Evolutionary conservation across 1,140 invertebrate species (phyloP), one percentile per base, ranked within the genome.

Genomic region (Daktulosphaira vitifoliae): DNA sequence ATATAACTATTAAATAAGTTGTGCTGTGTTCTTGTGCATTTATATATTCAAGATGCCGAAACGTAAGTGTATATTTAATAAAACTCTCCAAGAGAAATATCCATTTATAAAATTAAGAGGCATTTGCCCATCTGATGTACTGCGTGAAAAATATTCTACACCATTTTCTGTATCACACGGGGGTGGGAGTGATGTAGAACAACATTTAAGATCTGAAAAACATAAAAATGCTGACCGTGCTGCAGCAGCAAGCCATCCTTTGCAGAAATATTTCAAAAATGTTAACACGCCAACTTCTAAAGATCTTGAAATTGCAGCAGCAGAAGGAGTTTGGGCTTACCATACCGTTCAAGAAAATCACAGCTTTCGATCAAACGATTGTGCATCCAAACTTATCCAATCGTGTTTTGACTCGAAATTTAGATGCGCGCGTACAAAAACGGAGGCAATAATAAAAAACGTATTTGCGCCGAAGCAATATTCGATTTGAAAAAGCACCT

Each of bases 281-380:
- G 18, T 20, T 37, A 37, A 54, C 38, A 22, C 7, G 33, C 52
- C 52, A 42, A 54, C 49, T 54, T 37, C 25, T 48, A 18, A 64
- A 29, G 39, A 64, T 33, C 44, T 66, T 42, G 37, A 54, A 48
- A 23, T 22, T 54, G 52, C 53, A 50, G 67, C 66, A 44, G 56
- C 64, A 54, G 69, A 71, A 68, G 70, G 65, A 44, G 51, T 66
- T 29, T 62, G 69, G 9, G 68, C 69, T 20, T 71, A 68, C 49
- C n/a, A n/a, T n/a, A n/a, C n/a, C n/a, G n/a, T n/a, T n/a, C n/a
- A n/a, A n/a, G n/a, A n/a, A n/a, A n/a, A 70, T 71, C 44, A 72
- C 67, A 70, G 68, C 37, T 72, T 71, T 64, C 68, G 67, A 25
- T 69, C 69, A 6, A 71, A 62, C 53, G 68, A 69, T 53, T 72